Evolutionary conservation across 2,797 vertebrate species (phyloP), one percentile per base, ranked within the genome.

Genomic region (Sciurus vulgaris): DNA sequence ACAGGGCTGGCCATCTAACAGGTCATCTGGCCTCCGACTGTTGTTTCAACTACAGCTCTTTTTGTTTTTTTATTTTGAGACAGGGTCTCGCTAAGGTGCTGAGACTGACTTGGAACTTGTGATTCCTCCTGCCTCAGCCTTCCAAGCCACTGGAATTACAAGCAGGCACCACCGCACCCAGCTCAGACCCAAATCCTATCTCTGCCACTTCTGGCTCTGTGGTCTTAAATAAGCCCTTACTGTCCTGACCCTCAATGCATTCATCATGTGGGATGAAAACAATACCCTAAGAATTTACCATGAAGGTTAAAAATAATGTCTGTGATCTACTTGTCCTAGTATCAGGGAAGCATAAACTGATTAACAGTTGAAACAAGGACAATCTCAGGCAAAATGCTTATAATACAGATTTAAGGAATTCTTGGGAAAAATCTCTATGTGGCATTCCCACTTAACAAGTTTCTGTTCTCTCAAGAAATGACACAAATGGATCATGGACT

Each of bases 1-100:
- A 97, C 97, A 97, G 92, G 72, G 88, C 94, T 96, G 95, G 97
- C 95, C 95, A 97, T 97, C 97, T 97, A 97, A 98, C 98, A 98
- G 86, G 97, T 94, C 94, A 56, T 96, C 97, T 96, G 93, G 96
- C 93, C 95, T 96, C 97, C 84, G 85, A 86, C 97, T 82, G 95
- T 95, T 74, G 88, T 96, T 94, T 96, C 85, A 97, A 91, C 98
- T 97, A 98, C 81, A 98, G 38, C 38, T 38, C 38, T 38, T 56
- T 56, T 22, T 22, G 18, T 6, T 56, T 56, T n/a, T 22, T 56
- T 56, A 56, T 56, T 20, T 56, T 56, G 18, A 56, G 54, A 56
- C 18, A 22, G 54, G 54, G 54, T 56, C 54, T 56, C 20, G 20
- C 20, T 56, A 22, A 22, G 54, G 20, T 56, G 54, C 54, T 56